Conservation (phyloP, 2,888 invertebrate genomes). For the Smittia sp. region DNA sequence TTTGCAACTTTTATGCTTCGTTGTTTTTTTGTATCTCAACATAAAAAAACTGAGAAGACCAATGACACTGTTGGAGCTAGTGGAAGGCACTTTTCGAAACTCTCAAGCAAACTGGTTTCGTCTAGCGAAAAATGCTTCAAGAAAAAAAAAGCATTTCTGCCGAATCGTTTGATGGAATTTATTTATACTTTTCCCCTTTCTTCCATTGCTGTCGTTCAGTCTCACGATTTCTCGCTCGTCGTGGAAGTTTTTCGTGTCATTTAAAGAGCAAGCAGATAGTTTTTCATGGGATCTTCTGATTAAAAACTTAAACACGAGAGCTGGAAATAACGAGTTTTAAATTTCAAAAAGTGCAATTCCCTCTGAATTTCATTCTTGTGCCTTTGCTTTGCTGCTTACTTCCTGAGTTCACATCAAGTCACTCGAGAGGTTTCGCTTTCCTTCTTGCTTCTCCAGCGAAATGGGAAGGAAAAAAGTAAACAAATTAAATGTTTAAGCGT, state of each 20-base stretch:
- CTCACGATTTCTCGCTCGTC: constrained; percentile 20
- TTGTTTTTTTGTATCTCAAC: constrained; percentile 34
- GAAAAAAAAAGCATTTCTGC: constrained; percentile 18
- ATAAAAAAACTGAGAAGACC: constrained; percentile 8
- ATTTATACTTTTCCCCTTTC: constrained; percentile 17
- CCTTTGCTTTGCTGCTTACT: too few species aligned
- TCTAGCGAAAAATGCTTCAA: neutral
- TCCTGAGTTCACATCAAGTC: constrained; percentile 22
- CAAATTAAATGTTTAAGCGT: constrained; percentile 15
- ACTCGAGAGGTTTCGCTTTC: constrained; percentile 7
- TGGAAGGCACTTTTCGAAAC: too few species aligned
- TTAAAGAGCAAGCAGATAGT: constrained; percentile 22
- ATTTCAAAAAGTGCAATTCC: constrained; percentile 14
- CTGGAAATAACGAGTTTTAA: constrained; percentile 10
- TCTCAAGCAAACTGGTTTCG: too few species aligned
- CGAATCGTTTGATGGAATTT: constrained; percentile 38
- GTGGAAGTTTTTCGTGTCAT: constrained; percentile 18
- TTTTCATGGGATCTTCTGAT: constrained; percentile 30
- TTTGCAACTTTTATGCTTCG: constrained; percentile 39
- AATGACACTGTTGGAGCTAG: neutral
- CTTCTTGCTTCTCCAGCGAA: neutral
- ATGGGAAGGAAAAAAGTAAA: neutral
- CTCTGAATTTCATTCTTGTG: too few species aligned
- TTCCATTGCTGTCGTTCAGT: neutral
- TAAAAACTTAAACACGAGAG: constrained; percentile 28